A percentile compares a stretch with the other conserved stretches of the same genome.
Conservation (phyloP, 2,797 vertebrate genomes). For the Peromyscus attwateri region DNA sequence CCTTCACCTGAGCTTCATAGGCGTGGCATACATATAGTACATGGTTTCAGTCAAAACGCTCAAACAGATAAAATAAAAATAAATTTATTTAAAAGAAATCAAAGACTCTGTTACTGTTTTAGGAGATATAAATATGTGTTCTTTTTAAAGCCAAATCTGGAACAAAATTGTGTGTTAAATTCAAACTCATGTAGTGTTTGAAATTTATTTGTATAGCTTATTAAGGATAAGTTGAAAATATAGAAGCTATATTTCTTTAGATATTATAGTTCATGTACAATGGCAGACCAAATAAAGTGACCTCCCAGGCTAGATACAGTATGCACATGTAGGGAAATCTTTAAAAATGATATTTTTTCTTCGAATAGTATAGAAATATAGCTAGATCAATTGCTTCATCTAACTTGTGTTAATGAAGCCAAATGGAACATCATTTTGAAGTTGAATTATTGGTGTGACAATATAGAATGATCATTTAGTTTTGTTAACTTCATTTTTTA, state of each 20-base stretch:
- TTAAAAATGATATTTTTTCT: neutral
- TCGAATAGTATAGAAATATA: neutral
- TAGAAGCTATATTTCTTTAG: neutral
- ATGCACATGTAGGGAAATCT: neutral
- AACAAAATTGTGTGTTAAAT: neutral
- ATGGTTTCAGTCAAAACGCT: neutral
- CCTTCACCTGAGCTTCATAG: neutral
- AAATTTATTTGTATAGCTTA: neutral
- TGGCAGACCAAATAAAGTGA: neutral
- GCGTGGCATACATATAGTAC: neutral
- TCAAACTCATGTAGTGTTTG: neutral
- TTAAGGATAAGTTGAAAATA: neutral
- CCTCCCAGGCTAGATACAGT: accelerated
- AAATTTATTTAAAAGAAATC: neutral
- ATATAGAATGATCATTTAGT: neutral
- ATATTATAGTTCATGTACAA: neutral
- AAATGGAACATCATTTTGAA: neutral
- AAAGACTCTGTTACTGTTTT: neutral
- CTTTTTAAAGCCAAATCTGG: neutral
- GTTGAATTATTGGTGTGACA: neutral
- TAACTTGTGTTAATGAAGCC: neutral
- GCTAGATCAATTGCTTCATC: neutral
- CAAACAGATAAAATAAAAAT: neutral
- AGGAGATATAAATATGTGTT: neutral
- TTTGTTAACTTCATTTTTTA: neutral